Evolutionary conservation across 2,888 invertebrate genomes (phyloP), one percentile per base, ranked within the genome.

Genomic region (Platycheirus rosarum): DNA sequence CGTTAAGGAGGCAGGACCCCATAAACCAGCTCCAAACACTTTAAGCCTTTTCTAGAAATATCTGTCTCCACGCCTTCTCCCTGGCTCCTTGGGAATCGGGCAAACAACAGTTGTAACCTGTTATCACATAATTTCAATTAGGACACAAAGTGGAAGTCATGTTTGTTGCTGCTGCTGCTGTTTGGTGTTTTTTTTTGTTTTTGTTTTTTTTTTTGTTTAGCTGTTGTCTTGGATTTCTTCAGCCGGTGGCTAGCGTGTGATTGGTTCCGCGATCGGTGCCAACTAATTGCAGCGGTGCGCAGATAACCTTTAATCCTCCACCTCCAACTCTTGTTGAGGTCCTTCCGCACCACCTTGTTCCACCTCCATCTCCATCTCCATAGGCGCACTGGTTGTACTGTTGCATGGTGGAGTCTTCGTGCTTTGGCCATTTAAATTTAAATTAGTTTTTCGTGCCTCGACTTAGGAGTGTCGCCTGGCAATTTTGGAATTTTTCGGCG

Each of bases 361-460:
- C 57, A 37, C 51, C 65, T 35, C 16, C 55, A 63, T 26, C 70
- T 29, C n/a, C 40, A 62, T 35, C 8, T 14, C 48, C 13, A 32
- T 7, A 44, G 2, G 11, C 35, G 9, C 9, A 11, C 35, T 35
- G 35, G 5, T 3, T 11, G 35, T 35, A n/a, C 13, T n/a, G 32
- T 26, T 32, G 29, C 7, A 6, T 35, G 11, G n/a, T 32, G 23
- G 26, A 65, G 53, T 68, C 71, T 76, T 87, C 87, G 87, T 87
- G 87, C 86, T 85, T 85, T 85, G 85, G 86, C 86, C 86, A 87
- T 88, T 86, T 88, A 87, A 87, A 87, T 87, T 88, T 86, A 88
- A 88, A 88, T 88, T 87, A 87, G 88, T 87, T 88, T 88, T 88
- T 87, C 88, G 88, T 88, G 88, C 88, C 71, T 85, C 78, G 71